Evolutionary conservation across 2,888 invertebrate genomes (phyloP), one percentile per base, ranked within the genome.

Genomic region (Iphiclides podalirius): DNA sequence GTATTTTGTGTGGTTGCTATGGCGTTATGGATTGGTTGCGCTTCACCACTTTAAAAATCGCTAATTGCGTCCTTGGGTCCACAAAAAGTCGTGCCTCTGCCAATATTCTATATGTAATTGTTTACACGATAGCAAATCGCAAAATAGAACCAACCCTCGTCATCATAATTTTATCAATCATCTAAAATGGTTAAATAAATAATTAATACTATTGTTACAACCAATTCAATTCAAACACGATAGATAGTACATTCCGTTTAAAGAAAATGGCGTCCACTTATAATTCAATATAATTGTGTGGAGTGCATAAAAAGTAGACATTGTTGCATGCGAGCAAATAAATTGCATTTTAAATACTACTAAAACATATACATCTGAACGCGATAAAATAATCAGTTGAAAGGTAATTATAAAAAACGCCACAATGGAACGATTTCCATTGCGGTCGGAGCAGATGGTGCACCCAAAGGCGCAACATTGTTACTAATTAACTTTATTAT

Each of bases 351-450:
- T 39, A 52, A 58, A 54, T 53, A 54, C 49, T 48, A 52, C 46
- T 57, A 52, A 57, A 59, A 62, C 57, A 54, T 59, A 40, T 36
- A 44, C 36, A 35, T 12, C 16, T n/a, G 26, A 15, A 16, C 36
- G 37, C 45, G 37, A 37, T 45, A 28, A 36, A 45, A 45, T 45
- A 45, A 37, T 45, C 45, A 37, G 39, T 39, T 46, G 33, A 34
- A 34, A 39, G 2, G 38, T 38, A 20, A 23, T 46, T 33, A 34
- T 38, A 38, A 34, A 35, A 47, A 47, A 47, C 39, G 38, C 23
- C 15, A 47, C 40, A 46, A 46, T 47, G 34, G 26, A 47, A 34
- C 23, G 11, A 33, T 17, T 38, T 20, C 45, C 39, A 40, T 40
- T 20, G 33, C 23, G 39, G 46, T 47, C 2, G 31, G 33, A 33